These are phyloP conservation scores for Neogobius melanostomus DNA, from an alignment of 2,113 vertebrate species.

Conservation along the genomic window DNA sequence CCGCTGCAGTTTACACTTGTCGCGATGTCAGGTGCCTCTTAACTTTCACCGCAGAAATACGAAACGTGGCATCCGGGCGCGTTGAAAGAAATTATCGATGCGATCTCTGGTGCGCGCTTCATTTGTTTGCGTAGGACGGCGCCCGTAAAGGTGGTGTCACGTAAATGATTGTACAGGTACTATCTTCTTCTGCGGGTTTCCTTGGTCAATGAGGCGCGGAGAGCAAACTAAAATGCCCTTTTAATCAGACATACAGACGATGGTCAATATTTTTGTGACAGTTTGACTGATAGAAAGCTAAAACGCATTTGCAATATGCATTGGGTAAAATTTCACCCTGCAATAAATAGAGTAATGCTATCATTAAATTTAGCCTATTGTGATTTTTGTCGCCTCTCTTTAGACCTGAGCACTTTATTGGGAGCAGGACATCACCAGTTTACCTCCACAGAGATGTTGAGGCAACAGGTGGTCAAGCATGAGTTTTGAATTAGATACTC, in stretches of 20 bases:
- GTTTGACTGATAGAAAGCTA: too few relatives aligned
- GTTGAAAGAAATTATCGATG: neutral
- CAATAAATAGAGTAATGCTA: too few relatives aligned
- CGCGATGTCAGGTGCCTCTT: conserved; percentile 45
- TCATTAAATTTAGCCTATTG: too few relatives aligned
- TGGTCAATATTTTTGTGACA: neutral
- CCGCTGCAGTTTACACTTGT: conserved; percentile 8
- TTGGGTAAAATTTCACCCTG: too few relatives aligned
- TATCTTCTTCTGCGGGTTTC: neutral
- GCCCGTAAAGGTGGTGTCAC: neutral
- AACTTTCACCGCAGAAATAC: conserved; percentile 30
- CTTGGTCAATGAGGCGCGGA: conserved; percentile 1
- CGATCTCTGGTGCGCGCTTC: neutral
- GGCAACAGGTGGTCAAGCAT: too few relatives aligned
- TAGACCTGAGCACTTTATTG: too few relatives aligned
- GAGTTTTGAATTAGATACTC: too few relatives aligned
- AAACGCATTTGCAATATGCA: too few relatives aligned
- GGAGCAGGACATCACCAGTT: too few relatives aligned
- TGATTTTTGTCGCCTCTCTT: too few relatives aligned
- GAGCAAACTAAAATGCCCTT: neutral
- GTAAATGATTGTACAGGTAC: conserved; percentile 8
- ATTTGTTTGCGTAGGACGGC: neutral
- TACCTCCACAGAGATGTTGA: too few relatives aligned
- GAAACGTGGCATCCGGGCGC: conserved; percentile 15
- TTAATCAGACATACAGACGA: neutral